Evolutionary conservation across 1,140 invertebrate genomes (phyloP).

Genomic region (Brachionus angularis): DNA sequence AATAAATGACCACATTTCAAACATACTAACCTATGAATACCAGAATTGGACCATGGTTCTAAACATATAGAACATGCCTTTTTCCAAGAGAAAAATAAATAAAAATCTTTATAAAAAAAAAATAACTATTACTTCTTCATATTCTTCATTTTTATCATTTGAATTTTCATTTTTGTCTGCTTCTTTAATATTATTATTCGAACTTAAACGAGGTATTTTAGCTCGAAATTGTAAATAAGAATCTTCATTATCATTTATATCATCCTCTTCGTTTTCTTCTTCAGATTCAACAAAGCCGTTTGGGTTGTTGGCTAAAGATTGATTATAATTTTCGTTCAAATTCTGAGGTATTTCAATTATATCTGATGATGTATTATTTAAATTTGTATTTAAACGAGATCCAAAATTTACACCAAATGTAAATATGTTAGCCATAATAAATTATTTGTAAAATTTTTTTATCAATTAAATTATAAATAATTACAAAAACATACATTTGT

Average conservation of each 20-base stretch:
- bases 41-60: conserved; percentile 77
- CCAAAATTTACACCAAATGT: conserved; percentile 35
- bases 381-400: not conserved
- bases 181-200: conserved; percentile 8
- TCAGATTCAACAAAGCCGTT: not conserved
- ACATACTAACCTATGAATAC: conserved; percentile 73
- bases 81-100: not conserved
- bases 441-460: too few relatives aligned
- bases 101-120: not conserved
- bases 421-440: not conserved
- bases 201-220: conserved; percentile 33
- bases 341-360: too few relatives aligned
- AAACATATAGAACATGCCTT: conserved; percentile 75
- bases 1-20: conserved; percentile 86
- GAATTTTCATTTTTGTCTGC: not conserved
- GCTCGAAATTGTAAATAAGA: not conserved
- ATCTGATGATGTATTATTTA: not conserved
- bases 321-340: not conserved
- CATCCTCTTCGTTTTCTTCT: not conserved
- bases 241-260: not conserved
- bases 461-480: too few relatives aligned
- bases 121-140: conserved; percentile 19
- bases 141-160: not conserved
- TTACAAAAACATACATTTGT: too few relatives aligned
- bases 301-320: not conserved